phyloP scores from a whole-genome alignment of 2,797 vertebrate genomes.

The Lagocephalus sceleratus region DNA sequence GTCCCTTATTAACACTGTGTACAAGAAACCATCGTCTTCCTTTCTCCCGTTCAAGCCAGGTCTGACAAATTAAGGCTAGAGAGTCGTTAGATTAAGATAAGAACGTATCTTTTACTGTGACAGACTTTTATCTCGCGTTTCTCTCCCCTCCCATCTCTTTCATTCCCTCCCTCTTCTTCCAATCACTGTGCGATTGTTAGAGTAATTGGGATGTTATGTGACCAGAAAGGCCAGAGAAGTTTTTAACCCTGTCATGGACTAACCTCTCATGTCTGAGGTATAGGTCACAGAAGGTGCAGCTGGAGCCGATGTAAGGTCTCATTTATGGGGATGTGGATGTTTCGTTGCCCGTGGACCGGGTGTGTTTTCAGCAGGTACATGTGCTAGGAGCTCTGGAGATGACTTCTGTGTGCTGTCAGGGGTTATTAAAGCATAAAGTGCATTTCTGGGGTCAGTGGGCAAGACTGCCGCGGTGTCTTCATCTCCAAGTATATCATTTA shows the following conservation, averaged over 20 bases:
- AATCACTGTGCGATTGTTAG: conserved; percentile 76
- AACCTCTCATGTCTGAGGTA: conserved; percentile 62
- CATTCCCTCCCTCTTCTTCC: conserved; percentile 1
- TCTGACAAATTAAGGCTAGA: conserved; percentile 96
- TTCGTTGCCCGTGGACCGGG: conserved; percentile 30
- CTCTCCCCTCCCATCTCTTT: conserved; percentile 64
- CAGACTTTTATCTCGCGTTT: conserved; percentile 95
- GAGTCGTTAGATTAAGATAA: conserved; percentile 99
- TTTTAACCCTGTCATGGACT: conserved; percentile 77
- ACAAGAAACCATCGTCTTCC: conserved; percentile 72
- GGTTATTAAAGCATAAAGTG: conserved; percentile 66
- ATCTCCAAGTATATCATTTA: conserved; percentile 61
- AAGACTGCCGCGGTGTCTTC: conserved; percentile 39
- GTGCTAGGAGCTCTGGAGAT: conserved; percentile 47
- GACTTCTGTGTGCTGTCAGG: conserved; percentile 55
- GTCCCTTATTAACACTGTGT: conserved; percentile 85
- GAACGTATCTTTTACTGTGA: conserved; percentile 92
- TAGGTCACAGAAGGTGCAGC: conserved; percentile 60
- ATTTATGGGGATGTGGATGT: conserved; percentile 63
- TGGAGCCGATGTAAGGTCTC: conserved; percentile 65
- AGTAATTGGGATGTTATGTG: conserved; percentile 89
- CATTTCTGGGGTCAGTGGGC: conserved; percentile 57
- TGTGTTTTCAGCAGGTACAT: conserved; percentile 61
- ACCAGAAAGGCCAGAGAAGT: conserved; percentile 69
- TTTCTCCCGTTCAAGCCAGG: conserved; percentile 75